phyloP scores from a whole-genome alignment of 1,140 invertebrate species.

The Solenopsis fugax region DNA sequence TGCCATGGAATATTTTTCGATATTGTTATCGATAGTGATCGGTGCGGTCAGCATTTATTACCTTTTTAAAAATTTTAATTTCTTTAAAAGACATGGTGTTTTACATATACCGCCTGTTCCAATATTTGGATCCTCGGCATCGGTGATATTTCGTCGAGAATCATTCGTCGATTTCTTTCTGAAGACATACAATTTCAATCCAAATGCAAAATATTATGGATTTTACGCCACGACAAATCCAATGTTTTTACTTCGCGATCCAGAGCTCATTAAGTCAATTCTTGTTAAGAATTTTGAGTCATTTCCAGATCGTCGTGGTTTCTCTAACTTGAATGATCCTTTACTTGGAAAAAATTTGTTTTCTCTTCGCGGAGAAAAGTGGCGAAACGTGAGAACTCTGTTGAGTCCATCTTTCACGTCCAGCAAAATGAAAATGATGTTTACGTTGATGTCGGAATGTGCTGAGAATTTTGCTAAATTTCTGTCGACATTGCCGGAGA shows the following conservation, averaged over 20 bases:
- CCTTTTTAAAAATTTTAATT: slow-evolving; percentile 16
- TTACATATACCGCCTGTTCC: slow-evolving; percentile 61
- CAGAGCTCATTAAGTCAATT: slow-evolving; percentile 79
- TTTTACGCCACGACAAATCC: slow-evolving; percentile 71
- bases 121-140: slow-evolving; percentile 64
- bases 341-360: slow-evolving; percentile 81
- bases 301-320: slow-evolving; percentile 81
- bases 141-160: neutral
- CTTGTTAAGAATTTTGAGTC: slow-evolving; percentile 78
- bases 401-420: slow-evolving; percentile 81
- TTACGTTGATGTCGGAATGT: slow-evolving; percentile 70
- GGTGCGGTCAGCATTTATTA: slow-evolving; percentile 52
- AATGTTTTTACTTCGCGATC: slow-evolving; percentile 79
- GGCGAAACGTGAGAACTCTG: slow-evolving; percentile 78
- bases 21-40: too few species aligned
- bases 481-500: slow-evolving; percentile 34
- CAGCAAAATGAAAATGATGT: slow-evolving; percentile 79
- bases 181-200: slow-evolving; percentile 46
- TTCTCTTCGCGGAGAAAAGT: slow-evolving; percentile 76
- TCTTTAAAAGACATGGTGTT: slow-evolving; percentile 73
- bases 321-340: slow-evolving; percentile 76
- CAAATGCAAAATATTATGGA: slow-evolving; percentile 73
- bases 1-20: slow-evolving; percentile 19
- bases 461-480: slow-evolving; percentile 55
- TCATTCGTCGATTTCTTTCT: slow-evolving; percentile 9